These are phyloP conservation scores for Nasonia giraulti DNA, from an alignment of 1,140 invertebrate species.

Conservation along the genomic window DNA sequence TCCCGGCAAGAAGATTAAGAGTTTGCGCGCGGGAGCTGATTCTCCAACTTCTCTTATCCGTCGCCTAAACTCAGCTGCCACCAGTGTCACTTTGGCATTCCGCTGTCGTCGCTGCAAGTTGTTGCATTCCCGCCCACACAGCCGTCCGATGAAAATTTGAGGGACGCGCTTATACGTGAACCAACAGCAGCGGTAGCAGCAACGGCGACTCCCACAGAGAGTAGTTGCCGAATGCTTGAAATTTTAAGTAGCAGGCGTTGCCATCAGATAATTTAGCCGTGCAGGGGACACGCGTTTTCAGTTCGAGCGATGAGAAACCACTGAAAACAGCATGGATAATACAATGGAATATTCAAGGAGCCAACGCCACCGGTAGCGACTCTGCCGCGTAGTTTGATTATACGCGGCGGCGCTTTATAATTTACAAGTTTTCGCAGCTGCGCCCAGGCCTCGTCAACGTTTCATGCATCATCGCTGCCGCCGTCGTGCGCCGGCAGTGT, in stretches of 20 bases:
- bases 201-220: neutral
- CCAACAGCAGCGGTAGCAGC: neutral
- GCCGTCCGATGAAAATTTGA: constrained; percentile 32
- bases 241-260: constrained; percentile 19
- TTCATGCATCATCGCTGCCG: constrained; percentile 6
- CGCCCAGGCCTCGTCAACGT: constrained; percentile 3
- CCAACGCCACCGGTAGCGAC: neutral
- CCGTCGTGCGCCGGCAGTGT: too few relatives aligned
- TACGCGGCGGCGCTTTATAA: constrained; percentile 24
- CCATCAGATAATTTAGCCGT: constrained; percentile 17
- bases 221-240: neutral
- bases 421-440: constrained; percentile 15
- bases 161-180: constrained; percentile 6
- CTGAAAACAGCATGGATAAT: constrained; percentile 32
- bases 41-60: neutral
- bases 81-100: neutral
- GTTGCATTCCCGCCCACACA: neutral
- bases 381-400: constrained; percentile 34
- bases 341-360: constrained; percentile 37
- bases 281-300: neutral
- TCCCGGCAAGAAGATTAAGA: constrained; percentile 30
- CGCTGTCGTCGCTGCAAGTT: neutral
- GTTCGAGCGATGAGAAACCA: neutral
- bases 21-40: neutral
- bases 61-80: neutral